Conservation (phyloP, 2,113 vertebrate genomes). For the Phaethon lepturus region DNA sequence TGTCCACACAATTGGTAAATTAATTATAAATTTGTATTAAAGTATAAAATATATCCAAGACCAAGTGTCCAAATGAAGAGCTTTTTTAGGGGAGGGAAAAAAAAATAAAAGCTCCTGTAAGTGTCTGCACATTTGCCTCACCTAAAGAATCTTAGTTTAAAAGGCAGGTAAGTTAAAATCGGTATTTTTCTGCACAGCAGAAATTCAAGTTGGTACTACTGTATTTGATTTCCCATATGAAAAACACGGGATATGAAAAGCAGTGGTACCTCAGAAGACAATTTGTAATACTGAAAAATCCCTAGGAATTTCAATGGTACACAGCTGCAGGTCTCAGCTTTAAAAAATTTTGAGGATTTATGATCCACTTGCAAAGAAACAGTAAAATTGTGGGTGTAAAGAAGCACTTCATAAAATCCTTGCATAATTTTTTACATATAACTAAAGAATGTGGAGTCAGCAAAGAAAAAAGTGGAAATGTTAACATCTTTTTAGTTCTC, state of each 20-base stretch:
- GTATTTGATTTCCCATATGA: background rate
- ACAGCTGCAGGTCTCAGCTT: background rate
- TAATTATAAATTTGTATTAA: background rate
- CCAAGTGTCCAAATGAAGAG: background rate
- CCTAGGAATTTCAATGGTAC: background rate
- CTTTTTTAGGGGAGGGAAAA: background rate
- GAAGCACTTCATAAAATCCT: slow-evolving; percentile 42
- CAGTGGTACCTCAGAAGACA: background rate
- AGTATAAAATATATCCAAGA: background rate
- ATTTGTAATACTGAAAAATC: slow-evolving; percentile 18
- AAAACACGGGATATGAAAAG: background rate
- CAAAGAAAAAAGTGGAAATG: slow-evolving; percentile 2
- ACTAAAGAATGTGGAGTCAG: slow-evolving; percentile 12
- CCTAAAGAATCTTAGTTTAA: background rate
- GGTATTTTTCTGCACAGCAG: background rate
- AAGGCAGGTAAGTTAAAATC: background rate
- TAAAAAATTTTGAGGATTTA: background rate
- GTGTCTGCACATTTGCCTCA: background rate
- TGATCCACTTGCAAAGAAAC: slow-evolving; percentile 41
- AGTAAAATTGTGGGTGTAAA: slow-evolving; percentile 22
- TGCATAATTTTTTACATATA: background rate
- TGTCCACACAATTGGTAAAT: background rate
- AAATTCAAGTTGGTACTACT: background rate
- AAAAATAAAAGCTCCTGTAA: background rate
- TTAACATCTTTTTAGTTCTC: background rate